Conservation (phyloP, 2,797 vertebrate genomes). For the Mus minutoides region DNA sequence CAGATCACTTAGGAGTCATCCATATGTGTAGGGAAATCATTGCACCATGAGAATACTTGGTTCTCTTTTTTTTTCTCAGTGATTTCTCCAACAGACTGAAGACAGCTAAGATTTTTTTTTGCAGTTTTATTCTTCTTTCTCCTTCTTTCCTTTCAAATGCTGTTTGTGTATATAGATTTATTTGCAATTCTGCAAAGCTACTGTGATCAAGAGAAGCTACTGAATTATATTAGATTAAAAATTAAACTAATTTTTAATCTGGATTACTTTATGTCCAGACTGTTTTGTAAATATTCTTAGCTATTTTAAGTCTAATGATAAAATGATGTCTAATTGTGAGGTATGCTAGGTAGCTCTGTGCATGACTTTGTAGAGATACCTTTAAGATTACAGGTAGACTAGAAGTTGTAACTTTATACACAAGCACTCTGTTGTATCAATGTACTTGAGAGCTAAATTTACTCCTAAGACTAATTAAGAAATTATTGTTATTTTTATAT, state of each 20-base stretch:
- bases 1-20: neutral
- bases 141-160: neutral
- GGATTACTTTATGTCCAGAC: neutral
- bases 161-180: neutral
- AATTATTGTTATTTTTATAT: conserved; percentile 6
- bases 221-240: neutral
- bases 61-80: neutral
- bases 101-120: neutral
- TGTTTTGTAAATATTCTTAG: neutral
- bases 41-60: neutral
- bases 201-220: neutral
- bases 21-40: neutral
- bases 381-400: neutral
- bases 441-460: neutral
- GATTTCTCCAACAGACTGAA: too few species aligned
- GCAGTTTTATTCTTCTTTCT: neutral
- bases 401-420: neutral
- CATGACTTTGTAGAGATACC: neutral
- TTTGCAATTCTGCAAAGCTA: neutral
- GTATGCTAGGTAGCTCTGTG: neutral
- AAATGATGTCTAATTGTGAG: neutral
- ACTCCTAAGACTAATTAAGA: neutral
- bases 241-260: neutral
- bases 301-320: neutral
- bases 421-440: neutral